Conservation (phyloP, 1,140 invertebrate species). For the Hyles euphorbiae region DNA sequence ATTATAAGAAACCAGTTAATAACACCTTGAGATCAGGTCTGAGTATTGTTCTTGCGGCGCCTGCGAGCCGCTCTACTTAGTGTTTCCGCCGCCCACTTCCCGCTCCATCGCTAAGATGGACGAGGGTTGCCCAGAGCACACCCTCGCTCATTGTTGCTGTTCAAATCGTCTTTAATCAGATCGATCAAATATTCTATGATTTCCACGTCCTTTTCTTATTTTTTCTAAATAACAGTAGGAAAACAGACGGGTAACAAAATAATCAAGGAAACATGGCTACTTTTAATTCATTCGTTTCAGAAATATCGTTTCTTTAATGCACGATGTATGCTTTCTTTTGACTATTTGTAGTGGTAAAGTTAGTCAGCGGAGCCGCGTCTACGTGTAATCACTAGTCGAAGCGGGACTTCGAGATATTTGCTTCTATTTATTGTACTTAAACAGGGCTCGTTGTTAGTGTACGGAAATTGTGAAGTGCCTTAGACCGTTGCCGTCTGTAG, state of each 20-base stretch:
- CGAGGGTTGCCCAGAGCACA: too few relatives aligned
- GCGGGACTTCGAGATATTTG: conserved; percentile 23
- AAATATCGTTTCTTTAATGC: too few relatives aligned
- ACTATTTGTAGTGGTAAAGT: too few relatives aligned
- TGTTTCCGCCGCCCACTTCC: not conserved
- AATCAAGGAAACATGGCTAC: too few relatives aligned
- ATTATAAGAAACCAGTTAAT: conserved; percentile 13
- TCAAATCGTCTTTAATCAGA: too few relatives aligned
- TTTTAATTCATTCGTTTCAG: too few relatives aligned
- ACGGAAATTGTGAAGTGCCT: not conserved
- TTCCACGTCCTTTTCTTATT: conserved; percentile 9
- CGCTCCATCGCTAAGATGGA: too few relatives aligned
- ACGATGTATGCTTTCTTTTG: too few relatives aligned
- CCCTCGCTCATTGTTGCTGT: too few relatives aligned
- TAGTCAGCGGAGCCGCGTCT: too few relatives aligned
- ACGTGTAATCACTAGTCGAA: conserved; percentile 10
- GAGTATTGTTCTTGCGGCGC: conserved; percentile 21
- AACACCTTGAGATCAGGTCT: conserved; percentile 24
- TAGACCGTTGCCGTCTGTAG: not conserved
- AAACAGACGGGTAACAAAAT: conserved; percentile 2
- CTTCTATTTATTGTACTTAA: conserved; percentile 23
- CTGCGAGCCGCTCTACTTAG: not conserved
- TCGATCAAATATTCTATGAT: not conserved
- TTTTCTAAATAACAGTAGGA: conserved; percentile 1
- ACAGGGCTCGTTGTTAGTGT: too few relatives aligned